These are phyloP conservation scores for Palythoa grandiflora DNA, from an alignment of 92 coral and sea anemone genomes.

Conservation along the genomic window DNA sequence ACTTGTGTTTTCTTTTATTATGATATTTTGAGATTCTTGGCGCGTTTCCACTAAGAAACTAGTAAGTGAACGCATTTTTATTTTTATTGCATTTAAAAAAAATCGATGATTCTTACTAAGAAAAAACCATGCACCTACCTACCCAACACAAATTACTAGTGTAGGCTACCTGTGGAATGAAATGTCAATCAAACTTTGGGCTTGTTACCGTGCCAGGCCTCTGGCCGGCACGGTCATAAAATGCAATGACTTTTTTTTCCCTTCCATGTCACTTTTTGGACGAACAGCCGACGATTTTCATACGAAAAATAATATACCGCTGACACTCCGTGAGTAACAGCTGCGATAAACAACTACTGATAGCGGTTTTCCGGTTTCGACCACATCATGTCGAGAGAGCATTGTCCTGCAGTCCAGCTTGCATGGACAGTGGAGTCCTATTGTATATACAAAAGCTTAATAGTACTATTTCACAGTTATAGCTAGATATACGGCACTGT, in stretches of 20 bases:
- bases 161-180: slow-evolving; percentile 16
- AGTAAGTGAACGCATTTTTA: slow-evolving; percentile 11
- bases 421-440: slow-evolving; percentile 17
- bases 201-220: slow-evolving; percentile 7
- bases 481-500: slow-evolving; percentile 15
- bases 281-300: slow-evolving; percentile 9
- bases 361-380: slow-evolving; percentile 13
- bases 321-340: slow-evolving; percentile 16
- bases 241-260: background rate
- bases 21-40: slow-evolving; percentile 3
- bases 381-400: slow-evolving; percentile 13
- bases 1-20: slow-evolving; percentile 11
- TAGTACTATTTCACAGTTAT: slow-evolving; percentile 9
- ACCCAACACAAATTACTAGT: slow-evolving; percentile 11
- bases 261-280: slow-evolving; percentile 8
- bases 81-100: slow-evolving; percentile 9
- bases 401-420: slow-evolving; percentile 16
- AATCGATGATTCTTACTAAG: slow-evolving; percentile 13
- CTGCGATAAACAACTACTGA: slow-evolving; percentile 14
- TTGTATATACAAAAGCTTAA: slow-evolving; percentile 5
- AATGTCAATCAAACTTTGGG: slow-evolving; percentile 14
- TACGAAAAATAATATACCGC: slow-evolving; percentile 4
- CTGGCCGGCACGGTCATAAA: slow-evolving; percentile 5
- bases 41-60: slow-evolving; percentile 15
- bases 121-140: slow-evolving; percentile 12